Evolutionary conservation across 2,797 vertebrate genomes (phyloP), one percentile per base, ranked within the genome.

Genomic region (Pelodytes ibericus): DNA sequence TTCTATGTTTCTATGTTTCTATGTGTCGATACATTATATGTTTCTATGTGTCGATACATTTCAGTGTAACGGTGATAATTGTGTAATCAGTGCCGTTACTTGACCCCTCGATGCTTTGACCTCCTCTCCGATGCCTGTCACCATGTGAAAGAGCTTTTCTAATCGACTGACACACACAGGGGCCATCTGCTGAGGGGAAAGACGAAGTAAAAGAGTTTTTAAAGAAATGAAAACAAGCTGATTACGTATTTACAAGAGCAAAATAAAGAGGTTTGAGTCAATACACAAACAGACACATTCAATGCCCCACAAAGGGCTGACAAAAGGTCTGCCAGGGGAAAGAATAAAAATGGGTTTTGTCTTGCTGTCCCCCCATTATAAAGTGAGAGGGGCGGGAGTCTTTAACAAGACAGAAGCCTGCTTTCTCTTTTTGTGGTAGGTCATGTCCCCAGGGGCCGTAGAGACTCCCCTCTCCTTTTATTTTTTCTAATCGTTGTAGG

Each of bases 231-330:
- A 36, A 83, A 83, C 84, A 72, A 80, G 22, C 71, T 27, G 79
- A 80, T 0, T 81, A 79, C 71, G 81, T 81, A 86, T 82, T 80
- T 84, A 86, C 82, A 85, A 81, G 83, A 75, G 74, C 27, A 49
- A 62, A 31, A 72, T 67, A 78, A 72, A 77, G 75, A 44, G 75
- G 68, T 77, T 49, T 29, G 56, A 4, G 76, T n/a, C 80, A 84
- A 81, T 83, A 84, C 82, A 87, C 85, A 86, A 87, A 84, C 84
- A 82, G 80, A 75, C 72, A 66, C 66, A 73, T 82, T 69, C 72
- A 74, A 72, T 53, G 62, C 72, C 2, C 77, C 71, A 81, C 75
- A 83, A 81, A 58, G 70, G 82, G 73, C 84, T 80, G 80, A 84
- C 83, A 84, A 82, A 77, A 58, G 0, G 74, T 22, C 74, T 77